A percentile compares a stretch with the other conserved stretches of the same genome.
phyloP scores from a whole-genome alignment of 2,113 vertebrate species.

The Tyto alba region DNA sequence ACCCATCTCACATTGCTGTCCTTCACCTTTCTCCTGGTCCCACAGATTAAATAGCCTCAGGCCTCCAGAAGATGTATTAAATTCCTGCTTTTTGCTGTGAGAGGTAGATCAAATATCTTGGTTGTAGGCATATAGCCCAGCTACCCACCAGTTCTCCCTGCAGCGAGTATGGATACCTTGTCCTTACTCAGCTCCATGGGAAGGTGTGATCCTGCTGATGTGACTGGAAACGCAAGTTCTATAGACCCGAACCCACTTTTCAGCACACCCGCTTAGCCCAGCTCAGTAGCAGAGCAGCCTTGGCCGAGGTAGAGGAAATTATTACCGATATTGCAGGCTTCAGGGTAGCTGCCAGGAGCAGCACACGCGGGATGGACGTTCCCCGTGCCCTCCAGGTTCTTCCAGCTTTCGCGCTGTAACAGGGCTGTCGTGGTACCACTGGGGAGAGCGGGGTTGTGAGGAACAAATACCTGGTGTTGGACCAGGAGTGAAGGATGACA shows the following conservation, averaged over 20 bases:
- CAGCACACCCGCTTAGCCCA: not conserved
- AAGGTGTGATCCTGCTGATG: not conserved
- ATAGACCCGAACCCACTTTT: not conserved
- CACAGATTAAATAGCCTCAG: conserved; percentile 2
- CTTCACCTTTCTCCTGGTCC: conserved; percentile 1
- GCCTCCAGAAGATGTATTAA: conserved; percentile 17
- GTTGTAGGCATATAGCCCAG: not conserved
- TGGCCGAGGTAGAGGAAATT: not conserved
- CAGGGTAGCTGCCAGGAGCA: not conserved
- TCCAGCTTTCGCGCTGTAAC: fast-evolving
- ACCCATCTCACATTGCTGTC: not conserved
- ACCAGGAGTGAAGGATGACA: not conserved
- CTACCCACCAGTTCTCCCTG: not conserved
- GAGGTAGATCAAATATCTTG: conserved; percentile 17
- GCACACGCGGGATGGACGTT: not conserved
- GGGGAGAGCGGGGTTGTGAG: not conserved
- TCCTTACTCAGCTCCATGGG: not conserved
- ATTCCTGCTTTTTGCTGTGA: conserved; percentile 27
- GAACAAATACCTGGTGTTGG: not conserved
- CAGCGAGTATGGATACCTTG: not conserved
- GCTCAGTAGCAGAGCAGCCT: not conserved
- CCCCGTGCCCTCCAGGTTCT: not conserved
- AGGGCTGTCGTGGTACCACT: fast-evolving
- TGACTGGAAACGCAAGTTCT: fast-evolving
- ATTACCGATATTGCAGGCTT: not conserved